Conservation (phyloP, 2,113 vertebrate species). For the Pachycephala philippinensis region DNA sequence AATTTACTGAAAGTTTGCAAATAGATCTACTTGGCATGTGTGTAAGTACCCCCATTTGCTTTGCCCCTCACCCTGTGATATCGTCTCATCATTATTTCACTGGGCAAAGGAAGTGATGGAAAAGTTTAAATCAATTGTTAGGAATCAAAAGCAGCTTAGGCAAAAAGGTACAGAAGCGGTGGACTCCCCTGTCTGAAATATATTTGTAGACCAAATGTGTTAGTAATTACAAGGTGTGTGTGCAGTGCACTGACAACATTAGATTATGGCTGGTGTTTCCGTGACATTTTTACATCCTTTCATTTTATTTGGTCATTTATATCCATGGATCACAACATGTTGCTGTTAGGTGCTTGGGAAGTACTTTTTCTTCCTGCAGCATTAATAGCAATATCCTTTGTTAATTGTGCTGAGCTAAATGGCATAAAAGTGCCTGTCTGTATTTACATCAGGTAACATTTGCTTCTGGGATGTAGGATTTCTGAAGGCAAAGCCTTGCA, state of each 20-base stretch:
- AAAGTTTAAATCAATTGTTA: conserved; percentile 50
- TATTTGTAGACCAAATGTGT: conserved; percentile 33
- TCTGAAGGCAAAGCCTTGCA: neutral
- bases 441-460: neutral
- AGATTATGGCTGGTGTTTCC: conserved; percentile 55
- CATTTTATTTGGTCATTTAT: conserved; percentile 67
- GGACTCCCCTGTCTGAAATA: neutral
- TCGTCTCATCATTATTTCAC: conserved; percentile 31
- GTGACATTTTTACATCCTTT: conserved; percentile 61
- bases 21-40: neutral
- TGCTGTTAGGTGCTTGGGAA: conserved; percentile 23
- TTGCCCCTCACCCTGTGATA: neutral
- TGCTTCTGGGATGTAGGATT: neutral
- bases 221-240: conserved; percentile 70
- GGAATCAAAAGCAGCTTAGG: conserved; percentile 50
- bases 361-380: neutral
- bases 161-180: neutral
- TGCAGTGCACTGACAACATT: conserved; percentile 52
- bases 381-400: conserved; percentile 16
- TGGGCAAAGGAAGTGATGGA: conserved; percentile 32
- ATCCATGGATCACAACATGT: conserved; percentile 28
- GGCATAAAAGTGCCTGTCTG: neutral
- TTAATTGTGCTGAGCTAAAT: conserved; percentile 3
- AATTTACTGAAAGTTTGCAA: neutral
- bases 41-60: neutral